Percentiles rank a stretch among this genome's conserved stretches.
phyloP scores from a whole-genome alignment of 2,888 invertebrate genomes.

The Epirrhoe alternata region DNA sequence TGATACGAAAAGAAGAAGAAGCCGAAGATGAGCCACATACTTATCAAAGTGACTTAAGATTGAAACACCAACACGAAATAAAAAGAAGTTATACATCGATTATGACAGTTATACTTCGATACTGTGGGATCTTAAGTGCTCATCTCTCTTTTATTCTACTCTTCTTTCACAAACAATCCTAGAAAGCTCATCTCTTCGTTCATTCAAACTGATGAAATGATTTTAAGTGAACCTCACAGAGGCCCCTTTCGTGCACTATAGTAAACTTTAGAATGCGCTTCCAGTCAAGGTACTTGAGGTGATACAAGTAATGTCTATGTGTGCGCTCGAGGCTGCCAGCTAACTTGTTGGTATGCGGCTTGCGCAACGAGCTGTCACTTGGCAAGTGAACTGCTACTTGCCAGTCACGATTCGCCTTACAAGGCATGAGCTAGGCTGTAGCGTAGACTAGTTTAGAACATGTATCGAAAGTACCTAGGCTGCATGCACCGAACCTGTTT shows the following conservation, averaged over 20 bases:
- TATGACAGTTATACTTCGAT: too few relatives aligned
- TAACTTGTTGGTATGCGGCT: slow-evolving; percentile 32
- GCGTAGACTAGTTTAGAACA: slow-evolving; percentile 25
- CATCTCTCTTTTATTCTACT: too few relatives aligned
- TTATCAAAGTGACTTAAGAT: too few relatives aligned
- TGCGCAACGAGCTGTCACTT: slow-evolving; percentile 30
- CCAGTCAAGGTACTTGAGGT: background rate
- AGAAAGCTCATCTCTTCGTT: too few relatives aligned
- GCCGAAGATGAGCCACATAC: too few relatives aligned
- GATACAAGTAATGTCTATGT: background rate
- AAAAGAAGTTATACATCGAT: too few relatives aligned
- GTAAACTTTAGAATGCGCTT: background rate
- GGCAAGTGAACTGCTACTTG: slow-evolving; percentile 28
- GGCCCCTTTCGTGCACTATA: background rate
- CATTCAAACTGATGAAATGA: too few relatives aligned
- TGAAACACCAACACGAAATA: too few relatives aligned
- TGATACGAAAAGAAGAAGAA: too few relatives aligned
- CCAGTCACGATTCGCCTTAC: slow-evolving; percentile 28
- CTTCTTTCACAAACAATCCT: too few relatives aligned
- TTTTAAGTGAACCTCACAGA: too few relatives aligned
- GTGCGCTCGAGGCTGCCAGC: slow-evolving; percentile 13
- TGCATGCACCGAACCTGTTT: background rate
- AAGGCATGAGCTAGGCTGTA: slow-evolving; percentile 22
- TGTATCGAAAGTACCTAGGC: slow-evolving; percentile 12
- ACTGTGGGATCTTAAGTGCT: too few relatives aligned